Evolutionary conservation across 2,888 invertebrate species (phyloP).

Genomic region (Plusia festucae): DNA sequence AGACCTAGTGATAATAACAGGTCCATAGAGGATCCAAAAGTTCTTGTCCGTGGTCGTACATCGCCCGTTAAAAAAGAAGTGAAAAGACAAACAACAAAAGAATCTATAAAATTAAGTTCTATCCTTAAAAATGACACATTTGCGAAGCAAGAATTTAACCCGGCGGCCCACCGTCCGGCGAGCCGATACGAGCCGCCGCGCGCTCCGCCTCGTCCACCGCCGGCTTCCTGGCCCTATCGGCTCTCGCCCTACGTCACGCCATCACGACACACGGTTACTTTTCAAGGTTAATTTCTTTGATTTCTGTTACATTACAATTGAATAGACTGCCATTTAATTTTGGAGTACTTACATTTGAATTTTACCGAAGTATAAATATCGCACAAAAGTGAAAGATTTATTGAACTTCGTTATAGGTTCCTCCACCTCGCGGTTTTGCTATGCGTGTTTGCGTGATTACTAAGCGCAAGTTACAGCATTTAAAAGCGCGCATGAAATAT

Average conservation of each 20-base stretch:
- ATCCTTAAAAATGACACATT: slow-evolving; percentile 87
- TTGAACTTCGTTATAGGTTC: slow-evolving; percentile 73
- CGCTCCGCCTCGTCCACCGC: slow-evolving; percentile 87
- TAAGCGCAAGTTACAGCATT: slow-evolving; percentile 47
- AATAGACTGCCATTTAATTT: slow-evolving; percentile 73
- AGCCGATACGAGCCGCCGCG: slow-evolving; percentile 93
- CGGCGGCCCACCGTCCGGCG: slow-evolving; percentile 92
- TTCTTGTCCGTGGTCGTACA: slow-evolving; percentile 70
- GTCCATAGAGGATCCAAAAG: slow-evolving; percentile 86
- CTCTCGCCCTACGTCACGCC: slow-evolving; percentile 85
- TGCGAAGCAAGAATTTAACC: slow-evolving; percentile 92
- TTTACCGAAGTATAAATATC: slow-evolving; percentile 60
- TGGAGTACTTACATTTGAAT: slow-evolving; percentile 79
- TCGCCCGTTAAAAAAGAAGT: slow-evolving; percentile 83
- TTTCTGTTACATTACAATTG: slow-evolving; percentile 62
- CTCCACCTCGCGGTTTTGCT: slow-evolving; percentile 63
- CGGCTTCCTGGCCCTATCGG: slow-evolving; percentile 82
- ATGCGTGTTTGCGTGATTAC: slow-evolving; percentile 66
- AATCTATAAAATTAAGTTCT: slow-evolving; percentile 85
- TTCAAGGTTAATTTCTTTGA: slow-evolving; percentile 92
- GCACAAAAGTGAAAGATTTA: slow-evolving; percentile 66
- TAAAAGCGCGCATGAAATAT: slow-evolving; percentile 49
- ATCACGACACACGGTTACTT: slow-evolving; percentile 92
- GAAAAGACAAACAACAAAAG: slow-evolving; percentile 74
- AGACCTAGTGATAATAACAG: slow-evolving; percentile 91